Evolutionary conservation across 2,888 invertebrate genomes (phyloP), one percentile per base, ranked within the genome.

Genomic region (Synergus japonicus): DNA sequence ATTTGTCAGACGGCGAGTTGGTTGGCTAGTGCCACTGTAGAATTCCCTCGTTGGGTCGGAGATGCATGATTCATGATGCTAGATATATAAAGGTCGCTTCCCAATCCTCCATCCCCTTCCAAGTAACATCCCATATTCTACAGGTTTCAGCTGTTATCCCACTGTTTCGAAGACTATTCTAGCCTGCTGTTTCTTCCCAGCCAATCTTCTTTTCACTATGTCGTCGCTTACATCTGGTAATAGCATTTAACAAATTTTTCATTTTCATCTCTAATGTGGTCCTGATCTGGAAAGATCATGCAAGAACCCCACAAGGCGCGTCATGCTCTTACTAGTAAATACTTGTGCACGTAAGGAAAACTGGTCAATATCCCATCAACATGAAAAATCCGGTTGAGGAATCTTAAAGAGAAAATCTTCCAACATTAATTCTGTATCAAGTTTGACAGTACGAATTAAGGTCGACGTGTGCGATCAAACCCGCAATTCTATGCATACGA

Each of bases 21-120:
- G 82, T 81, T 87, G 83, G 86, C 83, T 69, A 65, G 78, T 60
- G 81, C 81, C 80, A 81, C 85, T 84, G 81, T 83, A 85, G 83
- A 49, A 69, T 69, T 49, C 37, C 37, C 49, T 49, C 22, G n/a
- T 46, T 69, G 46, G n/a, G 49, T 73, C n/a, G 81, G 84, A 85
- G 87, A 90, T 90, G 90, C 88, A 90, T 90, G 90, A 91, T 90
- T 91, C 91, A 90, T 90, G 89, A 88, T 87, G 76, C 76, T 77
- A 78, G 76, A 78, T 78, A n/a, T 82, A 79, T 82, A 79, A 76
- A 80, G 78, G 77, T 79, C 78, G 81, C 58, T 79, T 76, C 73
- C 22, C 76, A 46, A 58, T 46, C 18, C 44, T 46, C 60, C 65
- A 66, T 54, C 64, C 66, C 65, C 18, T 66, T 18, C 43, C 15